Conservation (phyloP, 2,888 invertebrate genomes). For the Limulus polyphemus region DNA sequence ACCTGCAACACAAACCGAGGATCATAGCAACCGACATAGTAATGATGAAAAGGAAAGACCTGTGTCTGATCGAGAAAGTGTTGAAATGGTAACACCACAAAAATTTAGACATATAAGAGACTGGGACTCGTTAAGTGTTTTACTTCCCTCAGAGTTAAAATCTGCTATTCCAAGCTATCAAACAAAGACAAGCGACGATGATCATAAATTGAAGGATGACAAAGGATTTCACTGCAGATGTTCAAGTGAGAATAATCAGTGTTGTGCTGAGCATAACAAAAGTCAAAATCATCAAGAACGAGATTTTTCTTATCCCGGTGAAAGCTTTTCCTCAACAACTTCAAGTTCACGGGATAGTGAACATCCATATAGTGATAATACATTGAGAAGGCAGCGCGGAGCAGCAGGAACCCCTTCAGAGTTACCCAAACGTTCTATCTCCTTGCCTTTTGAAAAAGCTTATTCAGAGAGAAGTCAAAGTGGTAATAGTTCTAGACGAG, state of each 20-base stretch:
- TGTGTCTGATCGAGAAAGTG: constrained; percentile 65
- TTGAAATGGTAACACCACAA: constrained; percentile 63
- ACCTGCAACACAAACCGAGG: constrained; percentile 13
- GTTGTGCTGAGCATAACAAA: background rate
- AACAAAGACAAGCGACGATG: background rate
- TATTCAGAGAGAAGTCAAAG: constrained; percentile 39
- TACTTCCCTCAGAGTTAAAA: constrained; percentile 58
- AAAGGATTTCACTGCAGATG: background rate
- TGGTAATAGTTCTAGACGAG: constrained; percentile 48
- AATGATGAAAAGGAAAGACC: constrained; percentile 39
- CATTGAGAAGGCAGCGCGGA: constrained; percentile 6
- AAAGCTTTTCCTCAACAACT: background rate
- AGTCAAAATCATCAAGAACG: background rate
- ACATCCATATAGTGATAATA: constrained; percentile 2
- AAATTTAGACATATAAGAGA: constrained; percentile 75
- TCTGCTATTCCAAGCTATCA: constrained; percentile 28
- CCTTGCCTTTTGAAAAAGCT: constrained; percentile 36
- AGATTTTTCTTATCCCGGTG: background rate
- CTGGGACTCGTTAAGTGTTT: constrained; percentile 81
- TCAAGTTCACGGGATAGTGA: constrained; percentile 15
- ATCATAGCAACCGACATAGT: constrained; percentile 8
- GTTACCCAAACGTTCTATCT: constrained; percentile 55
- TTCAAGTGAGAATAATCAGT: too few relatives aligned
- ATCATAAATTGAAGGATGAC: background rate
- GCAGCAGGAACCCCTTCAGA: constrained; percentile 38